Evolutionary conservation across 2,113 vertebrate species (phyloP), one percentile per base, ranked within the genome.

Genomic region (Cygnus atratus): DNA sequence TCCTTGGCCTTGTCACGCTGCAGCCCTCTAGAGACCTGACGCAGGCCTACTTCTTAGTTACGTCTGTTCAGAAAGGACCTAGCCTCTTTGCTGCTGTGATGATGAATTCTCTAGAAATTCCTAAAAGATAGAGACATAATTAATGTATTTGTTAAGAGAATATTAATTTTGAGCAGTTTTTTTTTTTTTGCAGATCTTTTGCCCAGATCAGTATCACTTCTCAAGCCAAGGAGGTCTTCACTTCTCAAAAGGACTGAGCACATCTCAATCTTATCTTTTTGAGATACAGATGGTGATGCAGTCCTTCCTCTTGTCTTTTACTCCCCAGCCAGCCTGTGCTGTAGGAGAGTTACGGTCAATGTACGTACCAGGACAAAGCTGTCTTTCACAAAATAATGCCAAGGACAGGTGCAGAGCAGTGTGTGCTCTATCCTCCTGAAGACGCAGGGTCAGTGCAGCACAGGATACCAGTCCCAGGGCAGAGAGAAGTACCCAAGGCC

Each of bases 1-100:
- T 86, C 57, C 17, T 50, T 43, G 52, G 75, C 31, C 41, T 83
- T 61, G 5, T 54, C 84, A 48, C 50, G 59, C 18, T 6, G 14
- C 0, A 1, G 24, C 28, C 26, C 46, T 76, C n/a, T 9, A 50
- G 52, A 48, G 48, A 76, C 4, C 0, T 1, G 83, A 84, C 16
- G 4, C 37, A 66, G 31, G 35, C 3, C 20, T 37, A 4, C 46
- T 63, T 77, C 54, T 24, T 52, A 63, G 54, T n/a, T 61, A 6
- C 19, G 7, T 11, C 3, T 0, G 9, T 65, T 78, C 37, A 61
- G 72, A 74, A 88, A 87, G 10, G 20, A 48, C 13, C 4, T 35
- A 37, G n/a, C 7, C 11, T 70, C 71, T 79, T 85, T 7, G 11
- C 11, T 54, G 7, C 13, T 5, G 5, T 54, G 21, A 66, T 61